A percentile compares a stretch with the other conserved stretches of the same genome.
phyloP scores from a whole-genome alignment of 30 jellyfish, hydroid and myxozoan species.

The Calvadosia cruxmelitensis region DNA sequence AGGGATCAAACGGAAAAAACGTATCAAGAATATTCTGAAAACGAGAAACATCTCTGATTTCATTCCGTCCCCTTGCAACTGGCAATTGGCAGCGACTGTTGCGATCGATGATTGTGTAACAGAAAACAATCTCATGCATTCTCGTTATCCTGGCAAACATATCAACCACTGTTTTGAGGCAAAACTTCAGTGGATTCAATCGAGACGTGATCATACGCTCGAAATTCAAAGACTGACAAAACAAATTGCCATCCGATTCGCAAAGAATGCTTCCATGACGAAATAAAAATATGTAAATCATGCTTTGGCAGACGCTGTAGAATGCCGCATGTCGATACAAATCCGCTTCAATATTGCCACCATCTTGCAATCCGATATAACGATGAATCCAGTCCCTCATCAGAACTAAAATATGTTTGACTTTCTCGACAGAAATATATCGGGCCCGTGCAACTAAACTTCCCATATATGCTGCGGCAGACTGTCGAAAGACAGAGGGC shows the following conservation, averaged over 20 bases:
- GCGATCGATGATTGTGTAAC: constrained; percentile 81
- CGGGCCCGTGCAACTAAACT: constrained; percentile 68
- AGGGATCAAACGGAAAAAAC: constrained; percentile 85
- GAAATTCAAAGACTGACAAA: constrained; percentile 29
- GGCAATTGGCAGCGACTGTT: constrained; percentile 45
- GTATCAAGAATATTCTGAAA: constrained; percentile 25
- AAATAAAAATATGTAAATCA: constrained; percentile 56
- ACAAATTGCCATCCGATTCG: constrained; percentile 34
- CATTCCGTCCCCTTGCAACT: neutral
- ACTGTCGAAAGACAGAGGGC: constrained; percentile 44
- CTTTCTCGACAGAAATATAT: constrained; percentile 16
- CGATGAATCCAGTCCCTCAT: constrained; percentile 57
- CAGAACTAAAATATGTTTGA: constrained; percentile 10
- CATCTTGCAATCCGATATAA: constrained; percentile 47
- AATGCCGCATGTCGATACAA: constrained; percentile 44
- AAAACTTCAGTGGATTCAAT: constrained; percentile 65
- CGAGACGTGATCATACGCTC: constrained; percentile 48
- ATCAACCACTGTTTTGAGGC: constrained; percentile 55
- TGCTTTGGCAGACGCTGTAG: constrained; percentile 64
- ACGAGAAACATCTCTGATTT: constrained; percentile 2
- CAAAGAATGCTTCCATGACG: constrained; percentile 28
- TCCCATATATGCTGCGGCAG: constrained; percentile 55
- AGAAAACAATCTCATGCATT: constrained; percentile 67
- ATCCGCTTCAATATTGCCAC: constrained; percentile 40
- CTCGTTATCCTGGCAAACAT: constrained; percentile 88